A percentile compares a stretch with the other conserved stretches of the same genome.
phyloP scores from a whole-genome alignment of 2,797 vertebrate species.

The Lycodopsis pacificus region DNA sequence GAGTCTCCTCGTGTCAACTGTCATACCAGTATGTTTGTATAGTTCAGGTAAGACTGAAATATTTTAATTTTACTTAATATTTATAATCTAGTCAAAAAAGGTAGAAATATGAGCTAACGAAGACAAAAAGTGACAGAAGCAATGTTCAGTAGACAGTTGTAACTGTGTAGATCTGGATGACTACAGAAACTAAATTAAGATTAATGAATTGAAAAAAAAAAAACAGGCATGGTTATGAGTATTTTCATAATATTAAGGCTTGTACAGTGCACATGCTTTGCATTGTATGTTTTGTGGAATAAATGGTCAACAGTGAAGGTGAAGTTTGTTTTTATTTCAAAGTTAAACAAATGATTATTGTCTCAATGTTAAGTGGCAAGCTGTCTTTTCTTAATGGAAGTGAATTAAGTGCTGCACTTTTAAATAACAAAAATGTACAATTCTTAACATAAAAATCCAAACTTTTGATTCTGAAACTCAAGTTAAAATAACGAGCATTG shows the following conservation, averaged over 20 bases:
- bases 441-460: not conserved
- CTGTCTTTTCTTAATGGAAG: not conserved
- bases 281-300: conserved; percentile 89
- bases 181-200: conserved; percentile 59
- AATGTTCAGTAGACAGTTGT: conserved; percentile 63
- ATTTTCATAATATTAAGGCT: conserved; percentile 85
- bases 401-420: not conserved
- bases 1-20: conserved; percentile 76
- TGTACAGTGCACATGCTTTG: conserved; percentile 86
- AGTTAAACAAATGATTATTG: too few relatives aligned
- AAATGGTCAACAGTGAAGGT: conserved; percentile 84
- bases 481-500: conserved; percentile 30
- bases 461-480: not conserved
- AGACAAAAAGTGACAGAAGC: conserved; percentile 62
- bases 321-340: conserved; percentile 58
- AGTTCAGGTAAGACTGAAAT: conserved; percentile 78
- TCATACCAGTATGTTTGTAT: conserved; percentile 81
- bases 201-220: conserved; percentile 59
- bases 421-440: not conserved
- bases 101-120: conserved; percentile 67
- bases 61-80: conserved; percentile 81
- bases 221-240: conserved; percentile 83
- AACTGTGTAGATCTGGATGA: conserved; percentile 73
- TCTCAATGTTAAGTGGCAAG: too few relatives aligned
- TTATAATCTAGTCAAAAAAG: conserved; percentile 74